phyloP scores from a whole-genome alignment of 2,797 vertebrate genomes.

The Acipenser transmontanus region DNA sequence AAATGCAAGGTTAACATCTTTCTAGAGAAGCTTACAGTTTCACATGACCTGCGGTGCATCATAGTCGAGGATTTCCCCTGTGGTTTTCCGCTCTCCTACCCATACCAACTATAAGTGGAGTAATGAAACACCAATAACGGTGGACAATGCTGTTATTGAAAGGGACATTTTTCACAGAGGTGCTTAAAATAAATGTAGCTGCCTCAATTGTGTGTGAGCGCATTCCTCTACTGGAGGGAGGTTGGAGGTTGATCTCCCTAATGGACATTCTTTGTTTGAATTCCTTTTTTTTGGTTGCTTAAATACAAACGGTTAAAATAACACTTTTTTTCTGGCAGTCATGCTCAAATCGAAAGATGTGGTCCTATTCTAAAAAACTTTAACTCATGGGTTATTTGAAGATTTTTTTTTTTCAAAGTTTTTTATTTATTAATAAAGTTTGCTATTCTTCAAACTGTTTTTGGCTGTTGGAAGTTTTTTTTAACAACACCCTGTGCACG shows the following conservation, averaged over 20 bases:
- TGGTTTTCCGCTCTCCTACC: background rate
- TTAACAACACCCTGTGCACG: no score
- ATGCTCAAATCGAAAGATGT: no score
- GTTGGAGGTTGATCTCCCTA: background rate
- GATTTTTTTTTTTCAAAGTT: no score
- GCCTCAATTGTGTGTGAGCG: background rate
- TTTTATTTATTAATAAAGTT: no score
- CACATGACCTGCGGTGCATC: background rate
- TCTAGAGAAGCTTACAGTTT: background rate
- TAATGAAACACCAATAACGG: conserved; percentile 3
- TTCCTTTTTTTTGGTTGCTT: background rate
- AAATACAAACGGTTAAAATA: no score
- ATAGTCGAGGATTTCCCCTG: background rate
- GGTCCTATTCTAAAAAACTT: no score
- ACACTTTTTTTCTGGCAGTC: no score
- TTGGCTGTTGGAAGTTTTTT: no score
- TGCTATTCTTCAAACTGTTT: no score
- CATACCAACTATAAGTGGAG: background rate
- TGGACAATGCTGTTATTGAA: background rate
- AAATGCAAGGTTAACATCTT: background rate
- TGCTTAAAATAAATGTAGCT: conserved; percentile 1
- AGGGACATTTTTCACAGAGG: background rate
- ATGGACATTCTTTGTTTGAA: no score
- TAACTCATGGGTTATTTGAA: no score
- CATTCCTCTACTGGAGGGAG: background rate